Evolutionary conservation across 2,888 invertebrate genomes (phyloP), one percentile per base, ranked within the genome.

Genomic region (Drosophila neonasuta): DNA sequence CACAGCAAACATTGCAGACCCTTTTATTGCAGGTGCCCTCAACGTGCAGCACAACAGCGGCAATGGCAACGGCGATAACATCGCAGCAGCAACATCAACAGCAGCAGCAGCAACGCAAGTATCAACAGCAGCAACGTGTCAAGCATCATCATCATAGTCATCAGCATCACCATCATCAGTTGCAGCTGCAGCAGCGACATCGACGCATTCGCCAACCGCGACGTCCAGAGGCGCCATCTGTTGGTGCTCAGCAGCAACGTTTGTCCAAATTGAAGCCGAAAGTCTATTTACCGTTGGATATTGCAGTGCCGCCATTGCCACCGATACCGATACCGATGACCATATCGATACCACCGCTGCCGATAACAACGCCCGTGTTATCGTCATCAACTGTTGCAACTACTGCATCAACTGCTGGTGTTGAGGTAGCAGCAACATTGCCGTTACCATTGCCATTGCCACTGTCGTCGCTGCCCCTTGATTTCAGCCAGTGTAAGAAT

Each of bases 21-120:
- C 84, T 79, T 68, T 69, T 77, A 66, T 72, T 73, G 46, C 80
- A 88, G 73, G 76, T 74, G 61, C 73, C 77, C 62, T n/a, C 54
- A 60, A 63, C 75, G 67, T 32, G 9, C 10, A 36, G 36, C 36
- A 36, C 32, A 32, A 55, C 72, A 64, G 50, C 66, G 56, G 63
- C 70, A 71, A 42, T 62, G 67, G 41, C 55, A 42, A 48, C 68
- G 36, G 29, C 51, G 58, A 8, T 57, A 59, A 11, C 69, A 63
- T 29, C 64, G 46, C 8, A 59, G 17, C 62, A 62, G 11, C 68
- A 59, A 10, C 68, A 62, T 13, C 63, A 60, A 15, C 65, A 65
- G 17, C 52, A 61, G 51, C 77, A 66, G 17, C 70, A 55, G 44
- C 67, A 63, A 15, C 73, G 24, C 65, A 74, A 59, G 36, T 64